Evolutionary conservation across 2,888 invertebrate genomes (phyloP).

Genomic region (Operophtera brumata): DNA sequence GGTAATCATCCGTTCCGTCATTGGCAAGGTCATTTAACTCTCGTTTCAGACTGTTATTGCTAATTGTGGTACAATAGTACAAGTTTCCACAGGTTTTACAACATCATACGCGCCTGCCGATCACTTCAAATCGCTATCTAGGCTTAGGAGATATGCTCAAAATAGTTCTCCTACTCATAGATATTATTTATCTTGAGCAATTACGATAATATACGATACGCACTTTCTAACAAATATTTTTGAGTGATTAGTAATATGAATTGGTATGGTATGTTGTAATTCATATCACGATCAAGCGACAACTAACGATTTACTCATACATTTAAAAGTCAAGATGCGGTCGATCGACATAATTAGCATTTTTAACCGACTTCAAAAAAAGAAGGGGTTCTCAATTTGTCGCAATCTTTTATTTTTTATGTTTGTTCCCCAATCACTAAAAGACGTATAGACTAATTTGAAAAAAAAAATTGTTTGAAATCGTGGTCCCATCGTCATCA

Average conservation of each 20-base stretch:
- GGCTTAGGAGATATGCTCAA: neutral
- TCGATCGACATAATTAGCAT: no score
- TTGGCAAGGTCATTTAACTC: slow-evolving; percentile 60
- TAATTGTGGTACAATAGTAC: slow-evolving; percentile 19
- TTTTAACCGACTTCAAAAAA: no score
- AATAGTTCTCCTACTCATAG: neutral
- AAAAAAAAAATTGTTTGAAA: no score
- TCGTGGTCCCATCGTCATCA: no score
- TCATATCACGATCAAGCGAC: neutral
- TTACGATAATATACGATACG: no score
- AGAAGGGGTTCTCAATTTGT: no score
- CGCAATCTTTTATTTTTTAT: neutral
- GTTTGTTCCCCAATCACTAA: no score
- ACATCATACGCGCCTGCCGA: neutral
- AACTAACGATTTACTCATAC: no score
- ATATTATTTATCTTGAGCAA: neutral
- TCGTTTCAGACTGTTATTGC: slow-evolving; percentile 26
- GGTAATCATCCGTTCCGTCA: slow-evolving; percentile 53
- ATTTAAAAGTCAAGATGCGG: no score
- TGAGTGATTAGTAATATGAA: neutral
- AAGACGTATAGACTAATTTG: no score
- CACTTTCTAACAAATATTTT: neutral
- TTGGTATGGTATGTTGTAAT: no score
- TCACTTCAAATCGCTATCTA: neutral
- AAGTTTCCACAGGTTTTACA: neutral